phyloP scores from a whole-genome alignment of 2,888 invertebrate genomes.

The Taenaris catops region DNA sequence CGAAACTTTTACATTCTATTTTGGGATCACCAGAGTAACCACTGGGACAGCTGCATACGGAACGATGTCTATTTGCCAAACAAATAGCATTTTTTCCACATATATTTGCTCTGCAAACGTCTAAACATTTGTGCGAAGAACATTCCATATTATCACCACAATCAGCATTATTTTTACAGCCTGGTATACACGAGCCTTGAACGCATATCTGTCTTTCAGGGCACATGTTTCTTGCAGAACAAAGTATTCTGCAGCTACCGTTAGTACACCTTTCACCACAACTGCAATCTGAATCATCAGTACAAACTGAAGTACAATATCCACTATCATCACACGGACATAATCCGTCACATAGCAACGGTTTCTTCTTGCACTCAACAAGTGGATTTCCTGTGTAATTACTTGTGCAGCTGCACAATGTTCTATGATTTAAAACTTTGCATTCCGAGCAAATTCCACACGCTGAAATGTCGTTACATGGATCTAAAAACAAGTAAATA shows the following conservation, averaged over 20 bases:
- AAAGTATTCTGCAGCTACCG: slow-evolving; percentile 86
- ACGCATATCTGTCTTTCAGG: slow-evolving; percentile 88
- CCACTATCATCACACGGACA: slow-evolving; percentile 91
- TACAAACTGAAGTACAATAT: slow-evolving; percentile 87
- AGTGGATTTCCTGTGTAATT: slow-evolving; percentile 91
- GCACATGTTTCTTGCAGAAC: slow-evolving; percentile 85
- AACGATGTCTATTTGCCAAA: slow-evolving; percentile 88
- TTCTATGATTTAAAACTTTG: slow-evolving; percentile 89
- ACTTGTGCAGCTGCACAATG: slow-evolving; percentile 91
- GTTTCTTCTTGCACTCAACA: slow-evolving; percentile 86
- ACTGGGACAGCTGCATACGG: slow-evolving; percentile 92
- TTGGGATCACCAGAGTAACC: slow-evolving; percentile 91
- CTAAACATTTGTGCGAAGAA: slow-evolving; percentile 81
- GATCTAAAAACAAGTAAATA: slow-evolving; percentile 70
- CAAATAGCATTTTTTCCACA: slow-evolving; percentile 92
- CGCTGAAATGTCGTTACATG: slow-evolving; percentile 85
- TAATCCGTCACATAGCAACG: slow-evolving; percentile 85
- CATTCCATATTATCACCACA: slow-evolving; percentile 90
- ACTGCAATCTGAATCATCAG: slow-evolving; percentile 83
- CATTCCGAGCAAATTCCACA: slow-evolving; percentile 93
- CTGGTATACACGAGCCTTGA: slow-evolving; percentile 86
- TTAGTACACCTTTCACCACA: slow-evolving; percentile 90
- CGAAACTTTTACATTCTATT: slow-evolving; percentile 86
- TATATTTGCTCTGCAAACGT: slow-evolving; percentile 84
- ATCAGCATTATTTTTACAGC: slow-evolving; percentile 89